Evolutionary conservation across 2,113 vertebrate species (phyloP).

Genomic region (Ochotona princeps): DNA sequence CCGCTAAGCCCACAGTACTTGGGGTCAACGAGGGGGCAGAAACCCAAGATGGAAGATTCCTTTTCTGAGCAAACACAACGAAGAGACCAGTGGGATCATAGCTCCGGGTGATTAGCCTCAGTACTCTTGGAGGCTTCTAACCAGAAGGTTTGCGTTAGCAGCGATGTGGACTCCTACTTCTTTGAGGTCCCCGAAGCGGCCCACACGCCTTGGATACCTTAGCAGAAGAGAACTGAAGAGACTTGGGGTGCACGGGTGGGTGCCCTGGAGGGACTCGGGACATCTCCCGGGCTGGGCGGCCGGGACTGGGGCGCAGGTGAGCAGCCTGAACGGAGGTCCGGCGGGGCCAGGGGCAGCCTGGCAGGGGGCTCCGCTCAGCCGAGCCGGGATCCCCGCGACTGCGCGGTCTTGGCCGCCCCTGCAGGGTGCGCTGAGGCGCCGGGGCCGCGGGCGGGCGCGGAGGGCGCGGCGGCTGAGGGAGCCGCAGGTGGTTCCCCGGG

Average conservation of each 20-base stretch:
- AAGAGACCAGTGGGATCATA: conserved; percentile 6
- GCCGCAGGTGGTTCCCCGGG: conserved; percentile 86
- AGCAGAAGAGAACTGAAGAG: not conserved
- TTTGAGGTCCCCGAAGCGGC: not conserved
- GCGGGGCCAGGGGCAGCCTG: not conserved
- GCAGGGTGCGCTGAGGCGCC: conserved; percentile 9
- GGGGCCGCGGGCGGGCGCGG: not conserved
- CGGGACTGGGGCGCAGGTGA: conserved; percentile 52
- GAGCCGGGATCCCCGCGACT: not conserved
- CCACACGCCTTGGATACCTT: not conserved
- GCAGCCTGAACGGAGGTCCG: not conserved
- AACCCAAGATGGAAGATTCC: not conserved
- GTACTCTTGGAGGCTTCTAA: not conserved
- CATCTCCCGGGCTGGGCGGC: not conserved
- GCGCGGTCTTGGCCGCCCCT: not conserved
- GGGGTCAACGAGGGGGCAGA: not conserved
- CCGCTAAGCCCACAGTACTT: not conserved
- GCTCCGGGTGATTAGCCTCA: not conserved
- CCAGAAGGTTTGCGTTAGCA: conserved; percentile 49
- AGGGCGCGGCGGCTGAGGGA: conserved; percentile 63
- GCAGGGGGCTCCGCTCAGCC: not conserved
- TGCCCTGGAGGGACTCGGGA: not conserved
- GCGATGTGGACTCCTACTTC: not conserved
- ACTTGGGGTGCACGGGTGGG: not conserved
- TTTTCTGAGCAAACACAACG: conserved; percentile 35